Evolutionary conservation across 2,888 invertebrate species (phyloP), one percentile per base, ranked within the genome.

Genomic region (Aspidiotus destructor): DNA sequence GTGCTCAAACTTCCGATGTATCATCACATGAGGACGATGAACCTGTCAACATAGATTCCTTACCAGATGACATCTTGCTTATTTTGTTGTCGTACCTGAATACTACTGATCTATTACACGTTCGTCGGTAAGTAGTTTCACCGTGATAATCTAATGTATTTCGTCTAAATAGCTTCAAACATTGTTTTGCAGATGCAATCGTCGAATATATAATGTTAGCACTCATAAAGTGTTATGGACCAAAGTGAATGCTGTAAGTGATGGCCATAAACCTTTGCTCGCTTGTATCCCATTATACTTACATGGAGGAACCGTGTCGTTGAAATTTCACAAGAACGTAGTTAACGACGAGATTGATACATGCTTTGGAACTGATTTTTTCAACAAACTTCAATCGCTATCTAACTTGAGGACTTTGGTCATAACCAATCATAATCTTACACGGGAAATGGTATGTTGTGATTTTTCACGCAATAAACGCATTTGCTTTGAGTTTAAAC

Each of bases 391-490:
- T 13, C 10, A 11, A 1, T 17, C 41, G 11, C 17, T 57, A 9
- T 41, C 48, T 17, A 60, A 68, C 40, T 68, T 68, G 17, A 60
- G 60, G 48, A 60, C 68, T 11, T 41, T 68, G n/a, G 41, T 60
- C 9, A 40, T 68, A 40, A 54, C 53, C 13, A 68, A 68, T 68
- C 68, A 68, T 40, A 16, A 28, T 65, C 57, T 65, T n/a, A 28
- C 28, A 48, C 41, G 57, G n/a, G 15, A n/a, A 15, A 9, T 28
- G 55, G 65, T 65, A 42, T 2, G 65, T 44, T n/a, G 28, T 28
- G 5, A 28, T 28, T 28, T 28, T 28, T 28, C 28, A 28, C 28
- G 1, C 28, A 28, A 28, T 28, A 28, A 28, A 28, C 28, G 28
- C 28, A 28, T 28, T 28, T 28, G 28, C 28, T 28, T 28, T 28